Conservation (phyloP, 2,113 vertebrate genomes). For the Brachyistius frenatus region DNA sequence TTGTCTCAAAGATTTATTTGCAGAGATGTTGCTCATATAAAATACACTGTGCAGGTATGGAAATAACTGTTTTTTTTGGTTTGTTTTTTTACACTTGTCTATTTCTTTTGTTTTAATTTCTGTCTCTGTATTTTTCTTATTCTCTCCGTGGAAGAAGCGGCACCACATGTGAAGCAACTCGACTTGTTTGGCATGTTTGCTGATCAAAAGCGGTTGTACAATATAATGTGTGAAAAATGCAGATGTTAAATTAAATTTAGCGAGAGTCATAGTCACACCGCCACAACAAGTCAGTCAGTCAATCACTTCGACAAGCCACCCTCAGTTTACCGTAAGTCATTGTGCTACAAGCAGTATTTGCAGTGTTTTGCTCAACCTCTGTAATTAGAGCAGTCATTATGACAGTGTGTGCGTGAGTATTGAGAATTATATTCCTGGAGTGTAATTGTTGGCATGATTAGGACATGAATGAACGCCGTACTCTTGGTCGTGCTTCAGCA, state of each 20-base stretch:
- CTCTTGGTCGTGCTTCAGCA: conserved; percentile 54
- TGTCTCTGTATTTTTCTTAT: background rate
- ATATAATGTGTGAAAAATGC: conserved; percentile 9
- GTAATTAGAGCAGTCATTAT: conserved; percentile 72
- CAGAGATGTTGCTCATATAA: conserved; percentile 9
- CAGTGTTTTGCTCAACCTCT: conserved; percentile 45
- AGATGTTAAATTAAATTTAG: conserved; percentile 34
- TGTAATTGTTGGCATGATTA: conserved; percentile 69
- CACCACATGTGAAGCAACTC: conserved; percentile 22
- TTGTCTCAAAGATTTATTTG: conserved; percentile 5
- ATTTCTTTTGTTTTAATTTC: conserved; percentile 13
- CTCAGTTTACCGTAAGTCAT: conserved; percentile 30
- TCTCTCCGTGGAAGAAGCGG: conserved; percentile 30
- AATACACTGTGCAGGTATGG: background rate
- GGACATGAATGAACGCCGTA: conserved; percentile 63
- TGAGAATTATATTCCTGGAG: conserved; percentile 73
- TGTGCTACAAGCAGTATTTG: conserved; percentile 45
- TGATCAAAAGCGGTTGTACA: conserved; percentile 28
- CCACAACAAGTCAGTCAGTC: conserved; percentile 53
- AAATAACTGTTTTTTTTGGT: conserved; percentile 6
- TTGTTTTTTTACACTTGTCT: conserved; percentile 1
- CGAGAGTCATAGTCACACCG: conserved; percentile 28
- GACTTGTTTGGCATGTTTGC: conserved; percentile 15
- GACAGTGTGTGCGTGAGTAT: conserved; percentile 75
- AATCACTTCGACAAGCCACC: conserved; percentile 31